These are phyloP conservation scores for Cirrhinus mrigala DNA, from an alignment of 2,797 vertebrate genomes.

Conservation along the genomic window DNA sequence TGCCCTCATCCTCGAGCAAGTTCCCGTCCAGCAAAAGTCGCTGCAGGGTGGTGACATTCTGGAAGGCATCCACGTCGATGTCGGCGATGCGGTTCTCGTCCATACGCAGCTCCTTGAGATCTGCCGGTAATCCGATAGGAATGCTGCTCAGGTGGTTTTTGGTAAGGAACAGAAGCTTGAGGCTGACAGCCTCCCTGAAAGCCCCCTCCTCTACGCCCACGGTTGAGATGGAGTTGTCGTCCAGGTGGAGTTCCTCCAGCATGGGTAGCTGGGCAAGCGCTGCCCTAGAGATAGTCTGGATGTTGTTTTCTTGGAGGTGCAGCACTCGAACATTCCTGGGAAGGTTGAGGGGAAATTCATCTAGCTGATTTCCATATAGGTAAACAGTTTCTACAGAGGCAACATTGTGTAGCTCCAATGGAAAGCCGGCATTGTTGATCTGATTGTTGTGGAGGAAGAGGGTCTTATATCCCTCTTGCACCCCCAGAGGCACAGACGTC, in stretches of 20 bases:
- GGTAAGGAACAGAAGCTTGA: slow-evolving; percentile 95
- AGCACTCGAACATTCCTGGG: slow-evolving; percentile 93
- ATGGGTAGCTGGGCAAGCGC: slow-evolving; percentile 91
- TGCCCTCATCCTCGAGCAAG: slow-evolving; percentile 93
- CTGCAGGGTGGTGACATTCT: slow-evolving; percentile 92
- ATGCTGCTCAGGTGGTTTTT: slow-evolving; percentile 98
- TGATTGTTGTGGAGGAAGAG: slow-evolving; percentile 99
- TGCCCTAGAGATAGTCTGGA: slow-evolving; percentile 94
- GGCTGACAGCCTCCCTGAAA: slow-evolving; percentile 92
- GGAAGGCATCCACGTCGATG: slow-evolving; percentile 93
- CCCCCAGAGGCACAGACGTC: slow-evolving; percentile 98
- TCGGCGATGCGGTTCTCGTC: slow-evolving; percentile 96
- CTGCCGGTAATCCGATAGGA: slow-evolving; percentile 92
- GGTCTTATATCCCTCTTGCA: slow-evolving; percentile 92
- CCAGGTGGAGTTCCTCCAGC: slow-evolving; percentile 94
- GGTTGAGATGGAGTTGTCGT: slow-evolving; percentile 98
- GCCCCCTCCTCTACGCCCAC: slow-evolving; percentile 97
- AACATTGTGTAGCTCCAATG: slow-evolving; percentile 90
- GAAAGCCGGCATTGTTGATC: slow-evolving; percentile 99
- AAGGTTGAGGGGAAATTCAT: slow-evolving; percentile 97
- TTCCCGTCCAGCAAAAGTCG: slow-evolving; percentile 95
- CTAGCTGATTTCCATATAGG: slow-evolving; percentile 96
- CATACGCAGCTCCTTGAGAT: slow-evolving; percentile 92
- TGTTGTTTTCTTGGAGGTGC: slow-evolving; percentile 98
- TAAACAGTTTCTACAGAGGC: slow-evolving; percentile 93